Evolutionary conservation across 2,888 invertebrate species (phyloP).

Genomic region (Lycia hirtaria): DNA sequence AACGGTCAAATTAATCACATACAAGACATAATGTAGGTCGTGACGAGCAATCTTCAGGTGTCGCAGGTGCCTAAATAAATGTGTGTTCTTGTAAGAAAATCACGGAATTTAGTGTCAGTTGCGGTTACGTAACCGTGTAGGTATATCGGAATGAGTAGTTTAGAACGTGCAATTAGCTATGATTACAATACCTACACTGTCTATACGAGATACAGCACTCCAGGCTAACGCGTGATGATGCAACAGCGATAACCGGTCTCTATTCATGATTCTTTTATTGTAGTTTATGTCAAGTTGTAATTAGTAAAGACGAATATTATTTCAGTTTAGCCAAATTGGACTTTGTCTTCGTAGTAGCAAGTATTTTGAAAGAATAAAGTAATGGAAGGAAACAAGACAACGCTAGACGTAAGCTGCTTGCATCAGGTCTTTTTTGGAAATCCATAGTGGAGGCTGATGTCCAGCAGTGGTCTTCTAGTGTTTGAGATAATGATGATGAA

Average conservation of each 20-base stretch:
- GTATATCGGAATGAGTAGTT: conserved; percentile 23
- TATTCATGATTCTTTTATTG: conserved; percentile 10
- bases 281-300: conserved; percentile 8
- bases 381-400: too few species aligned
- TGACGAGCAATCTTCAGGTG: conserved; percentile 12
- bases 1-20: conserved; percentile 21
- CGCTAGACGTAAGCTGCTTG: too few species aligned
- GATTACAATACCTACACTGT: conserved; percentile 9
- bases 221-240: conserved; percentile 11
- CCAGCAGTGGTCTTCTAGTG: too few species aligned
- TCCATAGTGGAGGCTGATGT: too few species aligned
- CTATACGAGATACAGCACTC: not conserved
- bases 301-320: not conserved
- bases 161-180: conserved; percentile 22
- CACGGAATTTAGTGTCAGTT: conserved; percentile 39
- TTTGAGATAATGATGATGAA: too few species aligned
- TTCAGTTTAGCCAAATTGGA: not conserved
- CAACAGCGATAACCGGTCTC: conserved; percentile 12
- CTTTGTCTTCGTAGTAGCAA: too few species aligned
- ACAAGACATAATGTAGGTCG: conserved; percentile 16
- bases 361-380: too few species aligned
- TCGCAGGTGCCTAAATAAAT: conserved; percentile 6
- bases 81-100: conserved; percentile 32
- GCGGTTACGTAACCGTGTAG: conserved; percentile 35
- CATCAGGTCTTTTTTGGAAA: too few species aligned